Evolutionary conservation across 2,888 invertebrate species (phyloP).

Genomic region (Tinea semifulvella): DNA sequence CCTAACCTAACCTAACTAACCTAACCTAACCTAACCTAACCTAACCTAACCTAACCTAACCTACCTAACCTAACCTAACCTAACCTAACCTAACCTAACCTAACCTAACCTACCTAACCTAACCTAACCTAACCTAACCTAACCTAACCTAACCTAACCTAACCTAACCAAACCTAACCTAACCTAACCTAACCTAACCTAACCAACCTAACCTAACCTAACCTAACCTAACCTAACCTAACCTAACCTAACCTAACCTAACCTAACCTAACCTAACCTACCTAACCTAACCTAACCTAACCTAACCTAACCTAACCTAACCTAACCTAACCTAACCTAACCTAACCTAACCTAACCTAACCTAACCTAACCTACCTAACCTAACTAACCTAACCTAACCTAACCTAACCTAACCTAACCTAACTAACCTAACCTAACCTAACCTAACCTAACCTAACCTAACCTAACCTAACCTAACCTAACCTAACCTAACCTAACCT

Average conservation of each 20-base stretch:
- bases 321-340: constrained; percentile 14
- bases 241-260: constrained; percentile 14
- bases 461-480: constrained; percentile 2
- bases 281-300: constrained; percentile 12
- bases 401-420: constrained; percentile 13
- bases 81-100: constrained; percentile 11
- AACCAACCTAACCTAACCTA: constrained; percentile 14
- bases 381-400: constrained; percentile 12
- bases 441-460: constrained; percentile 17
- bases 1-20: constrained; percentile 12
- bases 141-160: constrained; percentile 14
- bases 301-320: constrained; percentile 14
- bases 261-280: constrained; percentile 14
- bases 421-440: constrained; percentile 14
- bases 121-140: constrained; percentile 14
- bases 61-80: constrained; percentile 10
- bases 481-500: constrained; percentile 2
- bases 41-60: constrained; percentile 15
- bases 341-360: constrained; percentile 14
- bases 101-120: constrained; percentile 14
- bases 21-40: constrained; percentile 12
- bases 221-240: constrained; percentile 14
- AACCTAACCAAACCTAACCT: constrained; percentile 13
- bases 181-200: constrained; percentile 14
- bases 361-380: constrained; percentile 13